Base-by-base conservation (phyloP, 2,797 vertebrate species). In the Crax fasciolata region DNA sequence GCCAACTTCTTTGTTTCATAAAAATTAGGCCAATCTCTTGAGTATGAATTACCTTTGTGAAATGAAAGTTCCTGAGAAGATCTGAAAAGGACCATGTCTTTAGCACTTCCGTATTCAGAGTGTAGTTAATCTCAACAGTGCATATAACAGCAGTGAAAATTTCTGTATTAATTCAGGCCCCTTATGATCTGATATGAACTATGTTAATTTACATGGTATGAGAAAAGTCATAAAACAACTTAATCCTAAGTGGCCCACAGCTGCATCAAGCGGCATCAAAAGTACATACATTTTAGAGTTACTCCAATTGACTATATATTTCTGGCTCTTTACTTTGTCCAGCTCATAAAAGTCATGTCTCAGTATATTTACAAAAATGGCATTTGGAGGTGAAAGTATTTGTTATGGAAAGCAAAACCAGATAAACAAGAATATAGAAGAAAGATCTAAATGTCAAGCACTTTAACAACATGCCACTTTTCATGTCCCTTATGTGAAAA, bases 391-490 rank as follows among this genome's bases (percentile, higher is more conserved):
- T 25, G 66, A 75, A 81, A 59, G 11, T 1, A 2, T 35, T 85
- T 75, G 54, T 66, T 84, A 79, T 35, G 30, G 32, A 54, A 85
- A 80, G 25, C 39, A 88, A 82, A 83, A 59, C 1, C 10, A 46
- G 62, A 81, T 52, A 84, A 84, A 93, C 61, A 72, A 39, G 38
- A 88, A 57, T 61, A 58, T 2, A 62, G 51, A 77, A 54, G 30
- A 87, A 90, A 76, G n/a, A 9, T 54, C 12, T 67, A 93, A 87
- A 86, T 81, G 46, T 62, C 77, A 85, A 86, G 10, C 24, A 65
- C 48, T 71, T 86, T 57, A 83, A 83, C 16, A 52, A 19, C 20
- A 77, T 24, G 28, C 4, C 44, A 54, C 35, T 74, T 71, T 80
- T 55, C 38, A 73, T 0, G 0, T 4, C 72, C 62, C 59, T 74